Evolutionary conservation across 2,113 vertebrate species (phyloP).

Genomic region (Syrrhaptes paradoxus): DNA sequence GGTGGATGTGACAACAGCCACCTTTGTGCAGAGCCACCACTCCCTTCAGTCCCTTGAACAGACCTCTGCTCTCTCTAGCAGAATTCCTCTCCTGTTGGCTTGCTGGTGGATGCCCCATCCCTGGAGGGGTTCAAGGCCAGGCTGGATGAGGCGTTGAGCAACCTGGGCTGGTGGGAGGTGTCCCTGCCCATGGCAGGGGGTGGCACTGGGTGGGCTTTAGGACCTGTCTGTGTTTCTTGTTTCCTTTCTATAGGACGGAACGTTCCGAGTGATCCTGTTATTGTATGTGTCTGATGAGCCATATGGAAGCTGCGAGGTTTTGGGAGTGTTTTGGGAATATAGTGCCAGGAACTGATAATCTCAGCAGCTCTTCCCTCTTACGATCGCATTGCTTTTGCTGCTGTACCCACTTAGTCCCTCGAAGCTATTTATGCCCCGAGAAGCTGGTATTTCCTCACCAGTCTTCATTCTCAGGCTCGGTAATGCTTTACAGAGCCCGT

Average conservation of each 20-base stretch:
- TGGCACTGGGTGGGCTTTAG: not conserved
- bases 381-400: slow-evolving; percentile 25
- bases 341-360: slow-evolving; percentile 64
- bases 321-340: slow-evolving; percentile 55
- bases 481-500: not conserved
- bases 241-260: slow-evolving; percentile 59
- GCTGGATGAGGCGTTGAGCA: no score
- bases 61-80: not conserved
- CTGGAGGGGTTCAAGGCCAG: no score
- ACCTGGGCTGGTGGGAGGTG: no score
- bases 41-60: accelerated
- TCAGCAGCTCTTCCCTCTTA: slow-evolving; percentile 45
- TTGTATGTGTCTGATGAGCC: slow-evolving; percentile 67
- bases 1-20: not conserved
- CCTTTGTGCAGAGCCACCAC: not conserved
- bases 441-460: slow-evolving; percentile 24
- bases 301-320: slow-evolving; percentile 68
- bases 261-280: slow-evolving; percentile 33
- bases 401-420: not conserved
- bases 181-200: no score
- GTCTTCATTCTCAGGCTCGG: not conserved
- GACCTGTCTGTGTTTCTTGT: not conserved
- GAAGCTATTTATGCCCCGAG: not conserved
- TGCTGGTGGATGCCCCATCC: not conserved
- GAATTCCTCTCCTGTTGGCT: not conserved